Conservation (phyloP, 1,140 invertebrate species). For the Drosophila lacertosa region DNA sequence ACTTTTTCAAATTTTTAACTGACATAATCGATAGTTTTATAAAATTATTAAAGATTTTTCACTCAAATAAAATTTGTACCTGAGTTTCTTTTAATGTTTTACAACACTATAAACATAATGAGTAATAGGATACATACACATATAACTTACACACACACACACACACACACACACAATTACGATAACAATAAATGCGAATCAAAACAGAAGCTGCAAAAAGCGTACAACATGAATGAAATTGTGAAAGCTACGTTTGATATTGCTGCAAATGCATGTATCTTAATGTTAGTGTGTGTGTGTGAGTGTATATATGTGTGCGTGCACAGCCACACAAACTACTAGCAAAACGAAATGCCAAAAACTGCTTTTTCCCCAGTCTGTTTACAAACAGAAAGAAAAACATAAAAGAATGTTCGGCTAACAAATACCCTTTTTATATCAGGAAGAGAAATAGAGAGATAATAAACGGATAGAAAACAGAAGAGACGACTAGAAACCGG, state of each 20-base stretch:
- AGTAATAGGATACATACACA: not conserved
- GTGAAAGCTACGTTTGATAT: conserved; percentile 60
- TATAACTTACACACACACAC: conserved; percentile 3
- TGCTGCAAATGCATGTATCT: not conserved
- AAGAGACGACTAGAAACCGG: no score
- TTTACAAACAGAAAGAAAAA: conserved; percentile 61
- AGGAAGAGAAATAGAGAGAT: no score
- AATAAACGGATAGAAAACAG: no score
- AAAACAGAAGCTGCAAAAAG: conserved; percentile 40
- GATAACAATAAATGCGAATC: conserved; percentile 44
- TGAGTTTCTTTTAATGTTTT: conserved; percentile 3
- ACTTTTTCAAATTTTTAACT: not conserved
- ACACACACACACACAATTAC: conserved; percentile 5
- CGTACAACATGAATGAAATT: conserved; percentile 58
- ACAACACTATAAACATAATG: conserved; percentile 8
- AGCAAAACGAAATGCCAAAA: conserved; percentile 55
- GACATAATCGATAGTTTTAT: conserved; percentile 1
- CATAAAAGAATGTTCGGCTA: not conserved
- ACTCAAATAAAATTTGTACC: not conserved
- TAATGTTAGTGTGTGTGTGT: not conserved
- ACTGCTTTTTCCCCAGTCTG: conserved; percentile 34
- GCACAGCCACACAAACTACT: conserved; percentile 6
- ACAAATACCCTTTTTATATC: not conserved
- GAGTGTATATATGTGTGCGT: conserved; percentile 2
- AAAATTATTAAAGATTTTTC: not conserved